Conservation (phyloP, 1,140 invertebrate genomes). For the Drosophila repleta region DNA sequence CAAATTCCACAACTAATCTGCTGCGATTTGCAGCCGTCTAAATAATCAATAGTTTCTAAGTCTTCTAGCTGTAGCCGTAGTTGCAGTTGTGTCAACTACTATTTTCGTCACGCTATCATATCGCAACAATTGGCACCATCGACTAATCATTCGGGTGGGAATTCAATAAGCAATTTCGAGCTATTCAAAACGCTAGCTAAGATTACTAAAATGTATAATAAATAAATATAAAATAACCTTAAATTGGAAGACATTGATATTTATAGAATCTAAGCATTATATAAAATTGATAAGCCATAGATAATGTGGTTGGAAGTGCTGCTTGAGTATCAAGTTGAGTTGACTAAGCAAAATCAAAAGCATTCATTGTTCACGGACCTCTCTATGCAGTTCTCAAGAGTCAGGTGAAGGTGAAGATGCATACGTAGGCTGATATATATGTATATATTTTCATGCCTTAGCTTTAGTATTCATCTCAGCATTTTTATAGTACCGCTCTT, state of each 20-base stretch:
- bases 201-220: slow-evolving; percentile 2
- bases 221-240: slow-evolving; percentile 3
- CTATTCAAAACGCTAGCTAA: background rate
- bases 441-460: no score
- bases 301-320: background rate
- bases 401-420: no score
- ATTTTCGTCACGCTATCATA: slow-evolving; percentile 18
- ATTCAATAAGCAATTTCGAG: background rate
- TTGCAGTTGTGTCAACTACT: slow-evolving; percentile 8
- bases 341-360: no score
- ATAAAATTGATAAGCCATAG: background rate
- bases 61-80: background rate
- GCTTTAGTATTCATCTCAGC: no score
- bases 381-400: background rate
- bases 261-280: background rate
- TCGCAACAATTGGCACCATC: slow-evolving; percentile 10
- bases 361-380: background rate
- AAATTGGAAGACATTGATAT: background rate
- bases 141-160: slow-evolving; percentile 6
- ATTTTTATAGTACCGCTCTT: no score
- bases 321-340: background rate
- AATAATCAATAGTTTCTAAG: slow-evolving; percentile 10
- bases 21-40: slow-evolving; percentile 1
- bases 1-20: slow-evolving; percentile 61
- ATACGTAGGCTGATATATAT: no score